Base-by-base conservation (phyloP, 2,797 vertebrate genomes). In the Falco naumanni region DNA sequence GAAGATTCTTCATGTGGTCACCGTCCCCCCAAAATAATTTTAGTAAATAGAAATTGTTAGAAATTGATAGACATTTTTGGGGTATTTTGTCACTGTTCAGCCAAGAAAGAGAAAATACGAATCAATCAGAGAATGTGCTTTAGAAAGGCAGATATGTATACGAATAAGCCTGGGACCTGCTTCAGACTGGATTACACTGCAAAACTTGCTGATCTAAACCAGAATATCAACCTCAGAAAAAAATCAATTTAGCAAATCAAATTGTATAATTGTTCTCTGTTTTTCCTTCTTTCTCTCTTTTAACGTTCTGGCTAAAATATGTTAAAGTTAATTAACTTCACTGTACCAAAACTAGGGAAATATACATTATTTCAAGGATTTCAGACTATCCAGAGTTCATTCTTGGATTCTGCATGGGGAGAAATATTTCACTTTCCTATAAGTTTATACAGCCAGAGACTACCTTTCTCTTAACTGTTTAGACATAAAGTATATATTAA, bases 131-230 rank as follows among this genome's bases (percentile, higher is more conserved):
- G 31, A 65, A 90, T 51, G 33, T 57, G 76, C 65, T 94, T 95
- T 91, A 89, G 47, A 78, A 84, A 33, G n/a, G 37, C 22, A 47
- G 54, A 6, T 21, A 59, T 63, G 45, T 81, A 56, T 47, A 45
- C 71, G 25, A 81, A 41, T 77, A 92, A 51, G 39, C 78, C 57
- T 81, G 14, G 19, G 78, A 96, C 41, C 63, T 72, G 50, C 83
- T 96, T 88, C 95, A 86, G 91, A 92, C 28, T 81, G 76, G 76
- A 89, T 93, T 88, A 33, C 26, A 54, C 60, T 84, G 70, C 39
- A 64, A 53, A 92, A 77, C 59, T 95, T 25, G 31, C 72, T 89
- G 19, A 83, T 89, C 14, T 77, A 77, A 88, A 70, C 10, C 26
- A 81, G 47, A 88, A 54, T 43, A 70, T 34, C 26, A 66, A 16